A percentile compares a stretch with the other conserved stretches of the same genome.
Evolutionary conservation across 2,113 vertebrate genomes (phyloP).

Genomic region (Ptilonorhynchus violaceus): DNA sequence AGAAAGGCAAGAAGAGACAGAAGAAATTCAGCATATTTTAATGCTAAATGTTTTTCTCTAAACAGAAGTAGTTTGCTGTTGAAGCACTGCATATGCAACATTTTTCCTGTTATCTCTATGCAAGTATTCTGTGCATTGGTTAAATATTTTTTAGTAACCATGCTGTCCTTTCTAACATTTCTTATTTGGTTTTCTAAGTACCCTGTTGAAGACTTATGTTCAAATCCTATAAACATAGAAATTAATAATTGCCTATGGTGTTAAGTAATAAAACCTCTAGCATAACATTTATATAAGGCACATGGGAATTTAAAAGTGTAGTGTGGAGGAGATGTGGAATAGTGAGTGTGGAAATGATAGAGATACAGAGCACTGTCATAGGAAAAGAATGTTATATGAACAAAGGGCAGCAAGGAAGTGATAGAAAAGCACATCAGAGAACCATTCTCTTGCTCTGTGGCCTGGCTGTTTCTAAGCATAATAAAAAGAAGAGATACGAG

Average conservation of each 20-base stretch:
- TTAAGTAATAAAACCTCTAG: neutral
- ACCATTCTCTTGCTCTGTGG: neutral
- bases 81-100: neutral
- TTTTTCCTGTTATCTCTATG: neutral
- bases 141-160: neutral
- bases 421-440: constrained; percentile 41
- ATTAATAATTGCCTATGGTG: neutral
- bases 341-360: neutral
- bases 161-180: neutral
- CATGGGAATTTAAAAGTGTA: neutral
- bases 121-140: neutral
- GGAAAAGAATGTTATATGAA: constrained; percentile 9
- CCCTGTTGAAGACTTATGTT: neutral
- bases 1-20: neutral
- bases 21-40: neutral
- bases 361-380: neutral
- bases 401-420: neutral
- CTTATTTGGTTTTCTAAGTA: neutral
- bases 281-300: neutral
- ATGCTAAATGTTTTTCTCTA: neutral
- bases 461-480: constrained; percentile 18
- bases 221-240: neutral
- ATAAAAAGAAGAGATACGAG: constrained; percentile 42
- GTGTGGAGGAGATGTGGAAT: neutral
- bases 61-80: neutral